phyloP scores from a whole-genome alignment of 2,113 vertebrate genomes.

The Dicerorhinus sumatrensis region DNA sequence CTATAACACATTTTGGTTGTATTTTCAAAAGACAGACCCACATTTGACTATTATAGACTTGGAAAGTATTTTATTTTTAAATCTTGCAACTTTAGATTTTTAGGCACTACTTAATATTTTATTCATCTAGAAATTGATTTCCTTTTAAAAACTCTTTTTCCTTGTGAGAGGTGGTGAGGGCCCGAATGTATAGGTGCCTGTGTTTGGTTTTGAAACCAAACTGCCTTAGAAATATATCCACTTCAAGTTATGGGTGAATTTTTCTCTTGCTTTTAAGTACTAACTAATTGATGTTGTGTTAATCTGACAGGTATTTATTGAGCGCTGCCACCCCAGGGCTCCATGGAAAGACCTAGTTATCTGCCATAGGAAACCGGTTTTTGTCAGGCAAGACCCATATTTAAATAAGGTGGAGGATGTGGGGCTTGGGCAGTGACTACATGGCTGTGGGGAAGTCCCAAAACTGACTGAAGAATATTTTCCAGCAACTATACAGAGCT shows the following conservation, averaged over 20 bases:
- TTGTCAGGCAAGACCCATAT: neutral
- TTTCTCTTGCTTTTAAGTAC: neutral
- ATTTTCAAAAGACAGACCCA: conserved; percentile 13
- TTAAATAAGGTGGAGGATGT: conserved; percentile 12
- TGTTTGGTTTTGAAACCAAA: neutral
- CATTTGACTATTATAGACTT: conserved; percentile 4
- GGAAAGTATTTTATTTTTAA: conserved; percentile 17
- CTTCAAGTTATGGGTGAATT: neutral
- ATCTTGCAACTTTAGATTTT: neutral
- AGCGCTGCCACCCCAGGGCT: neutral
- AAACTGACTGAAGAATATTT: conserved; percentile 35
- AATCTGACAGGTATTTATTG: neutral
- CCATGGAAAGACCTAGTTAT: neutral
- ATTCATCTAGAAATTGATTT: neutral
- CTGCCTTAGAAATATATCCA: neutral
- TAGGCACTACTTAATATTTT: neutral
- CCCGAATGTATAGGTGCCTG: neutral
- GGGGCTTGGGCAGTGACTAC: neutral
- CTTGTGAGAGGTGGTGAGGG: neutral
- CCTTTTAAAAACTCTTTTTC: neutral
- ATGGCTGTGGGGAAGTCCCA: neutral
- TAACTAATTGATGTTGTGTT: neutral
- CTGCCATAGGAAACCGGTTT: neutral
- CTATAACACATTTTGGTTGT: neutral
- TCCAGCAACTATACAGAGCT: conserved; percentile 46